Conservation (phyloP, 2,888 invertebrate species). For the Strigamia crassipes region DNA sequence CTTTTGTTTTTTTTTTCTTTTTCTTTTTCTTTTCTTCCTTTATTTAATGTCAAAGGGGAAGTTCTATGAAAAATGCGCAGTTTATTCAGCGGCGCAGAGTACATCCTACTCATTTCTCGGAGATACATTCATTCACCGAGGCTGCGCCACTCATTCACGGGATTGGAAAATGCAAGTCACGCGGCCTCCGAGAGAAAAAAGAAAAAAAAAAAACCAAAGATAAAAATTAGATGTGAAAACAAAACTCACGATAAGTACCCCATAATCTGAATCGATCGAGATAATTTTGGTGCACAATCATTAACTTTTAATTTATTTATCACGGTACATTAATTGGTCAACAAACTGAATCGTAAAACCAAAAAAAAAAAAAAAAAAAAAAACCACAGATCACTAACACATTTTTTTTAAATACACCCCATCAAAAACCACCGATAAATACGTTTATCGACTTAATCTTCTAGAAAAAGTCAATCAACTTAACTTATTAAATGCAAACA, state of each 20-base stretch:
- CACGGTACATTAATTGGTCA: neutral
- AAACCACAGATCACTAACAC: too few relatives aligned
- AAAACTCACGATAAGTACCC: neutral
- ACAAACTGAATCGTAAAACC: neutral
- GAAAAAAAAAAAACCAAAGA: neutral
- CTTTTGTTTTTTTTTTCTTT: too few relatives aligned
- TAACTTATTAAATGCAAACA: neutral
- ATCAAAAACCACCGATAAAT: neutral
- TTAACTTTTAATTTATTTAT: neutral
- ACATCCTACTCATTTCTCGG: slow-evolving; percentile 5
- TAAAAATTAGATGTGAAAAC: neutral
- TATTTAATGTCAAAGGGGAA: slow-evolving; percentile 10
- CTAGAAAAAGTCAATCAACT: neutral
- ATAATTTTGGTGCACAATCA: neutral
- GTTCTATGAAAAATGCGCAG: slow-evolving; percentile 10
- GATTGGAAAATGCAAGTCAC: slow-evolving; percentile 11
- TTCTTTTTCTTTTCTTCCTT: neutral
- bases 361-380: too few relatives aligned
- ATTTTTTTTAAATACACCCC: too few relatives aligned
- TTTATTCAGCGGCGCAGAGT: slow-evolving; percentile 6
- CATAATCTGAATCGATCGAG: neutral
- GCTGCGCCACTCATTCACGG: slow-evolving; percentile 1
- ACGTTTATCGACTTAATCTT: neutral
- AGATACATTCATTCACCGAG: neutral
- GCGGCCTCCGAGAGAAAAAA: neutral